Evolutionary conservation across 2,113 vertebrate species (phyloP).

Genomic region (Xiphophorus maculatus): DNA sequence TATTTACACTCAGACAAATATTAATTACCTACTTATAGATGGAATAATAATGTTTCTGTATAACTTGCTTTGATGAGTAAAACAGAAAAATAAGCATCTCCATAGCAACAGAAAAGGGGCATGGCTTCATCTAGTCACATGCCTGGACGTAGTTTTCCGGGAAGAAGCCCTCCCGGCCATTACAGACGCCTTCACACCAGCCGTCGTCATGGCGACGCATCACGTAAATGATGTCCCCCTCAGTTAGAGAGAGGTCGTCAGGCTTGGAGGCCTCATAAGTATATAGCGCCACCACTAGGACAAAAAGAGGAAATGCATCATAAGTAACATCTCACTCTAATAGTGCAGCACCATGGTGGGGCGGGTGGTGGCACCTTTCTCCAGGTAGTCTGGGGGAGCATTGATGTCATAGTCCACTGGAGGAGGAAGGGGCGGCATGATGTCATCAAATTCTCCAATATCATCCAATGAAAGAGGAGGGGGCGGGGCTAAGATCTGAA

Average conservation of each 20-base stretch:
- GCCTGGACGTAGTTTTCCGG: conserved; percentile 91
- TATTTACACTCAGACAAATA: neutral
- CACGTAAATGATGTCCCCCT: conserved; percentile 92
- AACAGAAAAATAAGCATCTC: neutral
- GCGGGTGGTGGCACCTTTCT: conserved; percentile 69
- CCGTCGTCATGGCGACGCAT: conserved; percentile 89
- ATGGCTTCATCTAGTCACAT: conserved; percentile 61
- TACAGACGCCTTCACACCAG: conserved; percentile 91
- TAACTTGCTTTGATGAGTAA: neutral
- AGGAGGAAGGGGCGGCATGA: conserved; percentile 71
- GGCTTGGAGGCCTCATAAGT: conserved; percentile 88
- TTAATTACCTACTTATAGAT: neutral
- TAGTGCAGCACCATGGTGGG: neutral
- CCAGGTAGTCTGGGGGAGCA: conserved; percentile 60
- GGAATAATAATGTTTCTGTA: neutral
- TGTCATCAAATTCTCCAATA: conserved; percentile 47
- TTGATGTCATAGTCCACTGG: conserved; percentile 65
- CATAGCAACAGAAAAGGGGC: neutral
- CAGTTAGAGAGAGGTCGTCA: conserved; percentile 87
- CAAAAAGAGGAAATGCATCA: conserved; percentile 46
- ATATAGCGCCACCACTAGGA: conserved; percentile 92
- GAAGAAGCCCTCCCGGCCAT: conserved; percentile 89
- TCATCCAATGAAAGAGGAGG: conserved; percentile 54
- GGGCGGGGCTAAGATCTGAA: conserved; percentile 70
- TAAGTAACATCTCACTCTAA: neutral